phyloP scores from a whole-genome alignment of 2,888 invertebrate species.

The Diogma glabrata region DNA sequence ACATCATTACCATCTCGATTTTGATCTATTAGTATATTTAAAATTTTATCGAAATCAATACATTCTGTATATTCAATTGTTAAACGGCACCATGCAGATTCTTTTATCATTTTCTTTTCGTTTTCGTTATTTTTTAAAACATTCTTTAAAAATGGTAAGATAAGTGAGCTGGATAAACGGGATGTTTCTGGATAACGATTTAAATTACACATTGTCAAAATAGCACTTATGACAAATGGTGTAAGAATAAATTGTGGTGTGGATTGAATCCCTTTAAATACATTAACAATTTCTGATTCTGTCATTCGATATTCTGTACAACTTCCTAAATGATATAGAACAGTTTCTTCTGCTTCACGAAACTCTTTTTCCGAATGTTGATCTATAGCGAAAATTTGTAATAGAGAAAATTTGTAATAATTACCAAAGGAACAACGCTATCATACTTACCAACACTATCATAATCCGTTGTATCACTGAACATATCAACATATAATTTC shows the following conservation, averaged over 20 bases:
- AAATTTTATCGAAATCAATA: constrained; percentile 28
- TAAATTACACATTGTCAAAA: constrained; percentile 37
- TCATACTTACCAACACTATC: too few relatives aligned
- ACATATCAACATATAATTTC: constrained; percentile 30
- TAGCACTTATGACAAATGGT: constrained; percentile 49
- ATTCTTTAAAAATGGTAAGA: constrained; percentile 30
- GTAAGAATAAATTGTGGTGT: constrained; percentile 48
- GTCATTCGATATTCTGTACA: constrained; percentile 33
- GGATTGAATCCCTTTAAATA: constrained; percentile 27
- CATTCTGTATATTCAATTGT: constrained; percentile 25
- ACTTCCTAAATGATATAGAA: constrained; percentile 44
- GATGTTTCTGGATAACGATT: constrained; percentile 33
- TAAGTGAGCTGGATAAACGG: constrained; percentile 26
- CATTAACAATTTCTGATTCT: constrained; percentile 20
- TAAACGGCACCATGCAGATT: constrained; percentile 45
- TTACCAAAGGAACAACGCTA: too few relatives aligned
- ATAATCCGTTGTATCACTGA: constrained; percentile 31
- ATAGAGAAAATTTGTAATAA: background rate
- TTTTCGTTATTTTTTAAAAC: constrained; percentile 35
- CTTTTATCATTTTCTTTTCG: constrained; percentile 33
- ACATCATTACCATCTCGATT: constrained; percentile 34
- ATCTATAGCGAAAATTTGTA: too few relatives aligned
- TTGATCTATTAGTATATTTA: constrained; percentile 32
- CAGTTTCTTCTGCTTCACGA: constrained; percentile 48
- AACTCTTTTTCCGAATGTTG: constrained; percentile 38